Percentiles rank a stretch among this genome's conserved stretches.
These are phyloP conservation scores for Hydropotes inermis DNA, from an alignment of 2,113 vertebrate species.

Conservation along the genomic window DNA sequence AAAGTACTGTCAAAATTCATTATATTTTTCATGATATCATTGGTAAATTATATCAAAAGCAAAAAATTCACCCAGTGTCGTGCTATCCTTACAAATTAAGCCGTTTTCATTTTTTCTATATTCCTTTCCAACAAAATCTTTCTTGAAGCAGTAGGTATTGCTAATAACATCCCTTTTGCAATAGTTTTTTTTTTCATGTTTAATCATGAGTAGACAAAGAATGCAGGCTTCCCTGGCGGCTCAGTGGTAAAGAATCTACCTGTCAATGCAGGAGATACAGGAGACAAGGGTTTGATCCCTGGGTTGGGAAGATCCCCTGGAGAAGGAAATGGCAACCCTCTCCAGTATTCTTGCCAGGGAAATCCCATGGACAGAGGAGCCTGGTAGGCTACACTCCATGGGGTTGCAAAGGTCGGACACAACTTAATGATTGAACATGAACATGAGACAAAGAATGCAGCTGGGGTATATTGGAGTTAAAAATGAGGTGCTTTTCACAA, in stretches of 20 bases:
- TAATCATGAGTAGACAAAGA: background rate
- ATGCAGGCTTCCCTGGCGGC: background rate
- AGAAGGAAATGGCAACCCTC: background rate
- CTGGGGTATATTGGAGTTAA: background rate
- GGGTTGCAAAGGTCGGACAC: background rate
- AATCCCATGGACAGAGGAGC: background rate
- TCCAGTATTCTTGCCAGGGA: background rate
- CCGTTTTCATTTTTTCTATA: conserved; percentile 12
- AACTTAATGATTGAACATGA: background rate
- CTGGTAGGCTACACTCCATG: background rate
- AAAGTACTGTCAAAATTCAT: background rate
- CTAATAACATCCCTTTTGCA: background rate
- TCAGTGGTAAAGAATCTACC: background rate
- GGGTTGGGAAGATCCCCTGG: background rate
- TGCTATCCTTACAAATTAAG: background rate
- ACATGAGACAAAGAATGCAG: background rate
- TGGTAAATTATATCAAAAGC: background rate
- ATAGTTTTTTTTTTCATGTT: background rate
- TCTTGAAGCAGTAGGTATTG: background rate
- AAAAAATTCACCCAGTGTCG: background rate
- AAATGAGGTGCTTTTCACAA: background rate
- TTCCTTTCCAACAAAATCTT: conserved; percentile 1
- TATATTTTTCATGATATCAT: background rate
- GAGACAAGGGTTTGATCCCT: background rate
- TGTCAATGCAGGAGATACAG: background rate